Base-by-base conservation (phyloP, 2,888 invertebrate genomes). In the Himalopsyche tibetana region DNA sequence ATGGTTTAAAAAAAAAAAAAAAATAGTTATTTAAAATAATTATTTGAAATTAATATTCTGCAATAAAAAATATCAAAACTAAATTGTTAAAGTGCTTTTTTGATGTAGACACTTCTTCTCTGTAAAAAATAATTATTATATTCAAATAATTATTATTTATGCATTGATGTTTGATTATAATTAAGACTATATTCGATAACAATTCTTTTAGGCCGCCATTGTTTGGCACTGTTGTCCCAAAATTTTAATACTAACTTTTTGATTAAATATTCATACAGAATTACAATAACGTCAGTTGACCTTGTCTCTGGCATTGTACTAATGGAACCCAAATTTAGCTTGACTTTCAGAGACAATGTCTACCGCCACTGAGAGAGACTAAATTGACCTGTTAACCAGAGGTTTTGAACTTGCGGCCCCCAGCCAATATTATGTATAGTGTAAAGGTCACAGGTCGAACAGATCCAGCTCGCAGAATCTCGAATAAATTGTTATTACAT, bases 221-320 rank as follows among this genome's bases (percentile, higher is more conserved):
- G 63, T 19, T 63, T 51, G 19, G 11, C 28, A 63, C 19, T 63
- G 28, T 63, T 56, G 15, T 63, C 63, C 63, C 63, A 63, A 63
- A 63, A 63, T 28, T n/a, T 63, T 63, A 28, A 63, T 63, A 42
- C 80, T 36, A 80, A 80, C 80, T 80, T 42, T 38, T 42, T n/a
- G 42, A 80, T 80, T 80, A 80, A 80, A 80, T 80, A 80, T 80
- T 36, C 80, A 80, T 80, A 40, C 80, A 40, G 80, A 80, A 80
- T 80, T n/a, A 80, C 80, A 80, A 80, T 80, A 42, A 63, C 63
- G 63, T 63, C 63, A 63, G 38, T 38, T 42, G 80, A 80, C 80
- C 80, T 80, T 80, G 80, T 80, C 80, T 80, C 19, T 63, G 63
- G 63, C 63, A 63, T 63, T 63, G 63, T 63, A 8, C 63, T 63